Base-by-base conservation (phyloP, 2,797 vertebrate species). In the Lacerta agilis region DNA sequence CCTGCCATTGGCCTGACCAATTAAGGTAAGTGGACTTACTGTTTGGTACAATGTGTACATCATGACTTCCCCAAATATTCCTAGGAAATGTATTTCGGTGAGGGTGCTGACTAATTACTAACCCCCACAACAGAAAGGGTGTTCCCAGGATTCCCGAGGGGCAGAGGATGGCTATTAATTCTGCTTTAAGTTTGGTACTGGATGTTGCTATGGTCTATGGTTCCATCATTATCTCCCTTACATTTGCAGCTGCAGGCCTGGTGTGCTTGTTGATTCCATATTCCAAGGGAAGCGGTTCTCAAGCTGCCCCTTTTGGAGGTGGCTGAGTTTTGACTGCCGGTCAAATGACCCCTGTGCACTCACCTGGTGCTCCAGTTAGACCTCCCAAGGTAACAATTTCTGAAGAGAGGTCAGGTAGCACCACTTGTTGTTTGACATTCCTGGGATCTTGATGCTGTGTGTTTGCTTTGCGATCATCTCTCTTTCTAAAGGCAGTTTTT, bases 351-450 rank as follows among this genome's bases (percentile, higher is more conserved):
- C 18, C 29, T 49, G 36, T 83, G 67, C n/a, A 72, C 82, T 33
- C 18, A 25, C n/a, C 29, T 72, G n/a, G 82, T 72, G 9, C 5
- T 33, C 67, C 82, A 33, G 23, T 83, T 36, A 6, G 67, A 33
- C 9, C 20, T 83, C 49, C 49, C 67, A 72, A 83, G 67, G 71
- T 33, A 72, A 49, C 82, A 71, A 49, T 55, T 83, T 71, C n/a
- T 83, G 67, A 71, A 83, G 82, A 20, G 67, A 49, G 69, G 67
- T 20, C 41, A 83, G 81, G 71, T 41, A 49, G 43, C 15, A 49
- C 17, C 82, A 83, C 43, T 45, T 43, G 43, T 83, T 83, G 17
- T 49, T n/a, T 83, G 82, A 49, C 69, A 75, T 84, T 75, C 49
- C 45, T 84, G 45, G n/a, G 13, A 84, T 84, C 33, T 73, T 55